These are phyloP conservation scores for Dynastes maya DNA, from an alignment of 2,888 invertebrate species.

Conservation along the genomic window DNA sequence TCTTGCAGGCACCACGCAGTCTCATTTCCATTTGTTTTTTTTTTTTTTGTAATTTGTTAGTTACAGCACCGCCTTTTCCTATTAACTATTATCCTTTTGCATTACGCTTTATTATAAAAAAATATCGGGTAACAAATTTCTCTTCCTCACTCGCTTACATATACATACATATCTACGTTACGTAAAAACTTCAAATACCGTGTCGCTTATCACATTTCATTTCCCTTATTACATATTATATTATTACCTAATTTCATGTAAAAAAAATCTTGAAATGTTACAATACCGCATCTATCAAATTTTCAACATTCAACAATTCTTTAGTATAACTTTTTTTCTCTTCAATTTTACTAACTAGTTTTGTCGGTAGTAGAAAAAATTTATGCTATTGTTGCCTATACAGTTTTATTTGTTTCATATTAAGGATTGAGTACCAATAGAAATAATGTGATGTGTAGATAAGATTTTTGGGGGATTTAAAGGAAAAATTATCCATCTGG, in stretches of 20 bases:
- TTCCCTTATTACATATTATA: conserved; percentile 50
- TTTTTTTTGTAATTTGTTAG: conserved; percentile 44
- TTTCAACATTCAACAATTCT: conserved; percentile 9
- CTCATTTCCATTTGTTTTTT: conserved; percentile 61
- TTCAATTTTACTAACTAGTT: conserved; percentile 15
- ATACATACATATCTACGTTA: conserved; percentile 7
- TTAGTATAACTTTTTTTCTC: not conserved
- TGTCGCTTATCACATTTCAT: conserved; percentile 61
- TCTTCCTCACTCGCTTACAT: not conserved
- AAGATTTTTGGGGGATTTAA: too few species aligned
- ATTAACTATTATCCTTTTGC: conserved; percentile 31
- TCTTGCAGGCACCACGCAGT: conserved; percentile 68
- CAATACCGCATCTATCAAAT: conserved; percentile 16
- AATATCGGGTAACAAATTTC: conserved; percentile 55
- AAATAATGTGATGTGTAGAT: too few species aligned
- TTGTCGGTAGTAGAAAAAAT: not conserved
- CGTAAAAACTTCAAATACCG: conserved; percentile 63
- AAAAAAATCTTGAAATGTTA: conserved; percentile 21
- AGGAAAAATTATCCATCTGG: too few species aligned
- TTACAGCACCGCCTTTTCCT: conserved; percentile 58
- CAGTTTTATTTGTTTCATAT: too few species aligned
- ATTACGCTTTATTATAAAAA: conserved; percentile 37
- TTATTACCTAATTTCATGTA: conserved; percentile 11
- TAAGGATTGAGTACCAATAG: too few species aligned
- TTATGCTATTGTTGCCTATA: too few species aligned